Evolutionary conservation across 2,797 vertebrate genomes (phyloP), one percentile per base, ranked within the genome.

Genomic region (Bovichtus variegatus): DNA sequence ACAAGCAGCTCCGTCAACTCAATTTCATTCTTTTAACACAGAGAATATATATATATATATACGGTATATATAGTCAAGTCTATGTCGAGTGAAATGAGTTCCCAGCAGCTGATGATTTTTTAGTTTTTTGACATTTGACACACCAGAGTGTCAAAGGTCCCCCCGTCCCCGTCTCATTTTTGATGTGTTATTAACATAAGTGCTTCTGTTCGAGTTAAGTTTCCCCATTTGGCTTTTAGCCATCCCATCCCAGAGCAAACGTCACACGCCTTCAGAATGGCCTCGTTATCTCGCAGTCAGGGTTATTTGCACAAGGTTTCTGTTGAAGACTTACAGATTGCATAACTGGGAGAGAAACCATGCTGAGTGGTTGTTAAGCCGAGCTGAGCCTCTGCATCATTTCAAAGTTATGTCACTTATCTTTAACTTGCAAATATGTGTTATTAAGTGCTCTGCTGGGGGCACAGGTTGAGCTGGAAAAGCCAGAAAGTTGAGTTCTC

Each of bases 281-380:
- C 29, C 25, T 50, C 40, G 29, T 72, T 68, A 65, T 85, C 76
- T 63, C 38, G 34, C 51, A 40, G 46, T 60, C 29, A 8, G 29
- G 49, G 54, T 34, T 85, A 67, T 89, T 83, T 86, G 76, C 68
- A 78, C 80, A 85, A 76, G 38, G 64, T 78, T 82, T 55, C 57
- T 58, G 76, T 57, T 46, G 41, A 54, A 64, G 61, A 61, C 59
- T 50, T 62, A 50, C 29, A 69, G n/a, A 34, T 43, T 57, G 31
- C 64, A 66, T 46, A 68, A 61, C 60, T 76, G 58, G 5, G 36
- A 47, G 4, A 40, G 38, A 55, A 74, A 51, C 40, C 18, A 23
- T 19, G 41, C 21, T 41, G 13, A 50, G 47, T 53, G 47, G 36
- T 10, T 49, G 5, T 54, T 47, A 25, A 70, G 63, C 21, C 3